Evolutionary conservation across 2,113 vertebrate species (phyloP), one percentile per base, ranked within the genome.

Genomic region (Haplochromis vanheusdeni): DNA sequence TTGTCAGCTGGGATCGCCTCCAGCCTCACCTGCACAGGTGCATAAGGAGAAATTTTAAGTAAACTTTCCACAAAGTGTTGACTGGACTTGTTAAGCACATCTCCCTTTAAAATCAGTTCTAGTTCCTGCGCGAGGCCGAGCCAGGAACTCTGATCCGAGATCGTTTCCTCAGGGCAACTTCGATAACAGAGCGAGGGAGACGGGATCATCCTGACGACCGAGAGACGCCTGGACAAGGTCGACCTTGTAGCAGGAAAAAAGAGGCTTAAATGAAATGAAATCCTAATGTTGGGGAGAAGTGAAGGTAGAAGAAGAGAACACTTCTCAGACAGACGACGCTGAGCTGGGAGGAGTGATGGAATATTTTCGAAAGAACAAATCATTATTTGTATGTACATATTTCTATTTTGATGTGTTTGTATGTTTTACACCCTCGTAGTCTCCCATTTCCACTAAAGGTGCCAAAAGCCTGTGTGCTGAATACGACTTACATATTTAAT

Each of bases 401-500:
- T 91, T 87, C 86, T 90, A 86, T 89, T 92, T 90, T 86, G 21
- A 83, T 35, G 85, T 86, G 85, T 93, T 91, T 89, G 84, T 91
- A 86, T 13, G 51, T 92, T 90, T 86, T 85, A 60, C 75, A 75
- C 35, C 58, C 70, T 40, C 11, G 10, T 58, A 31, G 58, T 84
- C 31, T 79, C 81, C 81, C 51, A 26, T 83, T 84, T 86, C 45
- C 80, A 83, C 55, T 83, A 9, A 90, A 87, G 80, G 92, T 94
- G 93, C 93, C 93, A 95, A 93, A 91, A 89, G 86, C 87, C 86
- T n/a, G 40, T 6, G 83, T 79, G 90, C 88, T 89, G 42, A 65
- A 60, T 42, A 28, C 55, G 47, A 87, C 35, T 55, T 60, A 81
- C 14, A 13, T 77, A 77, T 77, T 77, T 77, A 77, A 73, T 23